Percentiles rank a stretch among this genome's conserved stretches.
Conservation (phyloP, 2,888 invertebrate species). For the Euphydryas editha region DNA sequence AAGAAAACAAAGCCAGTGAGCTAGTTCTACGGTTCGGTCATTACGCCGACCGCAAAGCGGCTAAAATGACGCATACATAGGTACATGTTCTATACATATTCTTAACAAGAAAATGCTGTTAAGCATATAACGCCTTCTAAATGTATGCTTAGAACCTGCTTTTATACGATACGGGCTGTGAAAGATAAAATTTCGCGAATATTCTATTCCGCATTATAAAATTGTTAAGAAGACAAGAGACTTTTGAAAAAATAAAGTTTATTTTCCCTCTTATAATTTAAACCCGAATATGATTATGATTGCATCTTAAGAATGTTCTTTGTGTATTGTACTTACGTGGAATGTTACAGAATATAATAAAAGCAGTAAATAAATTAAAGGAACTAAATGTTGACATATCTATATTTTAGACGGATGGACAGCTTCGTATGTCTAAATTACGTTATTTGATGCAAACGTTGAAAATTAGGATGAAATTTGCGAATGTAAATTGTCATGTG, state of each 20-base stretch:
- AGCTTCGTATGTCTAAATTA: not conserved
- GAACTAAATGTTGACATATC: not conserved
- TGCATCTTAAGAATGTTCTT: too few species aligned
- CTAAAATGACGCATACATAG: slow-evolving; percentile 15
- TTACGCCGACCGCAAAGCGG: slow-evolving; percentile 19
- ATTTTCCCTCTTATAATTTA: too few species aligned
- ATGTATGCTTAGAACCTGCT: slow-evolving; percentile 5
- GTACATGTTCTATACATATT: slow-evolving; percentile 4
- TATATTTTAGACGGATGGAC: not conserved
- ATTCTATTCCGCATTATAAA: too few species aligned
- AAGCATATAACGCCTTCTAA: slow-evolving; percentile 7
- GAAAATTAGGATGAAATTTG: slow-evolving; percentile 16
- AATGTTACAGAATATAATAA: too few species aligned
- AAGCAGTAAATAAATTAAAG: too few species aligned
- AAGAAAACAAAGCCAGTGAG: slow-evolving; percentile 5
- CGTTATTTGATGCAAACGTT: slow-evolving; percentile 12
- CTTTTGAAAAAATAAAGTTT: too few species aligned
- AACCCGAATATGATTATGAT: too few species aligned
- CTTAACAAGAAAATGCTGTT: slow-evolving; percentile 8
- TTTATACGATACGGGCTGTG: not conserved
- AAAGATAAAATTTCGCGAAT: not conserved
- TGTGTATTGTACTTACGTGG: too few species aligned
- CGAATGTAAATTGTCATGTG: slow-evolving; percentile 11
- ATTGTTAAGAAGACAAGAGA: too few species aligned
- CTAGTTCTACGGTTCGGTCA: slow-evolving; percentile 5